Percentiles rank a stretch among this genome's conserved stretches.
These are phyloP conservation scores for Pterois miles DNA, from an alignment of 2,797 vertebrate genomes.

Conservation along the genomic window DNA sequence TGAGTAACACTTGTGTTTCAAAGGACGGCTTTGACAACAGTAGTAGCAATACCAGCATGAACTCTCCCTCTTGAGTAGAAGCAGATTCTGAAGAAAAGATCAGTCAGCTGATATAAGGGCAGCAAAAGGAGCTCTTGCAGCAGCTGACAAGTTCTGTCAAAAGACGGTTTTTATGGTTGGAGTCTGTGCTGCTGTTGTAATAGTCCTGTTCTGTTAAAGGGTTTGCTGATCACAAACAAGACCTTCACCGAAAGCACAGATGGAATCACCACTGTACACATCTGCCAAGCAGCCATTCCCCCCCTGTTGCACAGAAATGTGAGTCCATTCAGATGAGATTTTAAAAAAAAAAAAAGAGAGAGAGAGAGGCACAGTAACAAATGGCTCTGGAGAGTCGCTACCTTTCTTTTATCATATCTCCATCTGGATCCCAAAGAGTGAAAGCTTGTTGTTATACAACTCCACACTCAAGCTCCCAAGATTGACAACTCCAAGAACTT, in stretches of 20 bases:
- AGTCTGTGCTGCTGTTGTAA: constrained; percentile 42
- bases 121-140: neutral
- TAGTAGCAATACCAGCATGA: constrained; percentile 18
- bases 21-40: constrained; percentile 22
- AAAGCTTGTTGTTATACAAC: constrained; percentile 39
- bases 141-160: constrained; percentile 29
- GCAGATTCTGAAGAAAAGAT: constrained; percentile 18
- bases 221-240: constrained; percentile 59
- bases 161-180: constrained; percentile 2
- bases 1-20: constrained; percentile 53
- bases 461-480: constrained; percentile 11
- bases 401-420: constrained; percentile 44
- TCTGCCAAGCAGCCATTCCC: constrained; percentile 76
- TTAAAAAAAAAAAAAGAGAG: constrained; percentile 8
- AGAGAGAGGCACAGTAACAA: constrained; percentile 32
- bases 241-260: constrained; percentile 34
- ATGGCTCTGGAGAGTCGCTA: constrained; percentile 52
- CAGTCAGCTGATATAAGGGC: constrained; percentile 48
- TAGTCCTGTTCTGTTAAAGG: constrained; percentile 52
- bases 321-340: constrained; percentile 62
- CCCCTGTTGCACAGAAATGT: constrained; percentile 48
- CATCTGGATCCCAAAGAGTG: neutral
- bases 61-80: constrained; percentile 13
- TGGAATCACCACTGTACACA: constrained; percentile 74
- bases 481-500: constrained; percentile 56